Evolutionary conservation across 2,113 vertebrate species (phyloP), one percentile per base, ranked within the genome.

Genomic region (Pterocles burchelli): DNA sequence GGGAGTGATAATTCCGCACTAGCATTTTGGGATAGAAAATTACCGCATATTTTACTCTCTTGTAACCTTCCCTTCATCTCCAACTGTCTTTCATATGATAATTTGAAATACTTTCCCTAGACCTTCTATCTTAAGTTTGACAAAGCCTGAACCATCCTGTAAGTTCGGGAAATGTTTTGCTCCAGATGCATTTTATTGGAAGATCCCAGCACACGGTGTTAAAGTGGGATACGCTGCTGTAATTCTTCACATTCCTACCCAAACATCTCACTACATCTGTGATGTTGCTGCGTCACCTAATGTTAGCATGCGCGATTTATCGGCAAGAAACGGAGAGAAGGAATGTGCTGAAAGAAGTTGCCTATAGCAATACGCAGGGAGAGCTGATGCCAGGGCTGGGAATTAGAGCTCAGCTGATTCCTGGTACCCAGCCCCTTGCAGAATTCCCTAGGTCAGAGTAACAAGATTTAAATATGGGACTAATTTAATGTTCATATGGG

Each of bases 401-500:
- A 96, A 94, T 95, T 92, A 61, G 80, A 93, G 46, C 88, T 93
- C 88, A 82, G 22, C 20, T 71, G 94, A 95, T 94, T 95, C 79
- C 88, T 96, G 48, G 65, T 96, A 90, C 68, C 83, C 86, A 92
- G 73, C 36, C 41, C 90, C 77, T 61, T 96, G 85, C 85, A 85
- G 93, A 95, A 96, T 96, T 96, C 88, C 87, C 90, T 34, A 81
- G 93, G 88, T 90, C 94, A 86, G 41, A 89, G 88, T 73, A 74
- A 88, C 80, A 87, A 82, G 76, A 89, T 89, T 96, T 96, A 90
- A 94, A 87, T 68, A 81, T 38, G 73, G 87, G 77, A 62, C 88
- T 92, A 96, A 95, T 77, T 91, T 89, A 85, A 90, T 94, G 93
- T 80, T 91, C 89, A 63, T 70, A 91, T 63, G 88, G 72, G 72